phyloP scores from a whole-genome alignment of 2,797 vertebrate genomes.

The Knipowitschia caucasica region DNA sequence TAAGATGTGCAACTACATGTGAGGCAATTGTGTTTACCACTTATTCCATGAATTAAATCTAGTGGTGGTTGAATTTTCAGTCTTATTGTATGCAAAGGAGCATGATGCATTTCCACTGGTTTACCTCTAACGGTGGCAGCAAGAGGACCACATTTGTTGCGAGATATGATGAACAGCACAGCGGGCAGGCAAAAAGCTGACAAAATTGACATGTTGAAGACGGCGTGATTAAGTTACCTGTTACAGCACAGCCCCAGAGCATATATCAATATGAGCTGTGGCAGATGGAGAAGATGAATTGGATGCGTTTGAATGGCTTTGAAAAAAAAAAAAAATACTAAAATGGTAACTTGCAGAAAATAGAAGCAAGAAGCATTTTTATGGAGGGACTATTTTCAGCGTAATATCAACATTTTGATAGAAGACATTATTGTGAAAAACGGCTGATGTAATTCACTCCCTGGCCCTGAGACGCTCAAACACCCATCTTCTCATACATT shows the following conservation, averaged over 20 bases:
- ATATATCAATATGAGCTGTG: conserved; percentile 63
- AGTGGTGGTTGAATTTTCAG: neutral
- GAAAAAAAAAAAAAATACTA: conserved; percentile 11
- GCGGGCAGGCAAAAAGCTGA: conserved; percentile 33
- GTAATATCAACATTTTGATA: conserved; percentile 52
- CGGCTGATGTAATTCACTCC: conserved; percentile 52
- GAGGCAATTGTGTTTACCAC: neutral
- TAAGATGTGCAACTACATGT: too few species aligned
- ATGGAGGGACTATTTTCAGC: conserved; percentile 48
- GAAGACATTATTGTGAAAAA: conserved; percentile 50
- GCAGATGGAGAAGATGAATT: conserved; percentile 60
- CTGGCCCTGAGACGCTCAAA: conserved; percentile 45
- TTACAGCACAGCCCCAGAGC: conserved; percentile 55
- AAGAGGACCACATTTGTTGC: conserved; percentile 29
- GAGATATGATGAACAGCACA: conserved; percentile 40
- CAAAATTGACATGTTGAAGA: conserved; percentile 57
- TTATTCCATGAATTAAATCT: too few species aligned
- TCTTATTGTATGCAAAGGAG: conserved; percentile 46
- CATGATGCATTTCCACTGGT: conserved; percentile 31
- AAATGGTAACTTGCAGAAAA: conserved; percentile 43
- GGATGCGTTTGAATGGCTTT: conserved; percentile 42
- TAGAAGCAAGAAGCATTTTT: conserved; percentile 51
- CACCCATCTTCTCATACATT: conserved; percentile 61
- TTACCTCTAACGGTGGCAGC: conserved; percentile 37
- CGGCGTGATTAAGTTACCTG: conserved; percentile 61